Conservation (phyloP, 2,113 vertebrate genomes). For the Colius striatus region DNA sequence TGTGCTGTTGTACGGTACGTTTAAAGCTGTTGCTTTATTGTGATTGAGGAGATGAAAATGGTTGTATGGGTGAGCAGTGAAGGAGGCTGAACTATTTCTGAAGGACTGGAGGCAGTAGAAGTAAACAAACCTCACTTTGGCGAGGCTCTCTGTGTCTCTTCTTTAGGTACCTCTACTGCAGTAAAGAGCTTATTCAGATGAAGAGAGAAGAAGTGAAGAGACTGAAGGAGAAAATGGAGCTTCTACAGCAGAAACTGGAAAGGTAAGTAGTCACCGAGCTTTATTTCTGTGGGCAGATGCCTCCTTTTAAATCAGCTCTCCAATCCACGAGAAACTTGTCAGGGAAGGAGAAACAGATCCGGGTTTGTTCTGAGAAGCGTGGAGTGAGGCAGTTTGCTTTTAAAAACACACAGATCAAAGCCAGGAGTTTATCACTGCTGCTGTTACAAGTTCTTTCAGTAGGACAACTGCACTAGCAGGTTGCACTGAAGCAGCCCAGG, state of each 20-base stretch:
- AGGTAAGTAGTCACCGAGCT: conserved; percentile 72
- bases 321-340: not conserved
- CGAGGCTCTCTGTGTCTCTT: not conserved
- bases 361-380: fast-evolving
- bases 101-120: not conserved
- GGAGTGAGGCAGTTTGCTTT: not conserved
- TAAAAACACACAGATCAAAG: not conserved
- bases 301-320: not conserved
- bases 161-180: conserved; percentile 90
- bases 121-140: not conserved
- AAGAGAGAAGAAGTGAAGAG: conserved; percentile 87
- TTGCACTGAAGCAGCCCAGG: not conserved
- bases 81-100: not conserved
- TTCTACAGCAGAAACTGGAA: conserved; percentile 90
- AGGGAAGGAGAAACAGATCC: not conserved
- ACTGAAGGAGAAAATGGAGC: conserved; percentile 83
- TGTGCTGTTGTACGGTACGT: not conserved
- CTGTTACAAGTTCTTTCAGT: not conserved
- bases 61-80: not conserved
- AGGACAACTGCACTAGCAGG: not conserved
- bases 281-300: not conserved
- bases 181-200: conserved; percentile 84
- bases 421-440: too few species aligned
- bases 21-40: not conserved
- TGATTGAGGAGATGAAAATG: not conserved